Evolutionary conservation across 2,797 vertebrate species (phyloP).

Genomic region (Gymnothorax reevesii): DNA sequence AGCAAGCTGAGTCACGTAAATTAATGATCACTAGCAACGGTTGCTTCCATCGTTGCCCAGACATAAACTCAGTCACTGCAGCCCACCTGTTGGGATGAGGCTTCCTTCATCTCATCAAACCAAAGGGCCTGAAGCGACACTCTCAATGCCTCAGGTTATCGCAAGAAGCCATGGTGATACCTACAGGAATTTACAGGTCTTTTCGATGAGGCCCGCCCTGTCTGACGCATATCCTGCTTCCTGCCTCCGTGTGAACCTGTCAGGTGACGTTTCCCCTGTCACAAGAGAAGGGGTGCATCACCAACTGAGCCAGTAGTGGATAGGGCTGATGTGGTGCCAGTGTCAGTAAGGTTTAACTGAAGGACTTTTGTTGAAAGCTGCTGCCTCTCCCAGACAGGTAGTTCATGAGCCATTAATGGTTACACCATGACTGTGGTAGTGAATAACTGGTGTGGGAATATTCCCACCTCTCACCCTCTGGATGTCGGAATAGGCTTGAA

Average conservation of each 20-base stretch:
- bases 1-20: not conserved
- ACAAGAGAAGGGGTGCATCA: not conserved
- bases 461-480: too few species aligned
- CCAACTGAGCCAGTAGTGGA: not conserved
- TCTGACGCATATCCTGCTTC: conserved; percentile 17
- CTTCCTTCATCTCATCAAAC: not conserved
- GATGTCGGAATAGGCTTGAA: too few species aligned
- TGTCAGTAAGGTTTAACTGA: not conserved
- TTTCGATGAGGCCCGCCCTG: not conserved
- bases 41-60: not conserved
- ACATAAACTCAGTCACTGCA: not conserved
- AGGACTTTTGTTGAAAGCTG: not conserved
- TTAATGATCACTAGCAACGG: too few species aligned
- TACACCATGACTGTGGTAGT: not conserved
- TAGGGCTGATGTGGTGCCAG: too few species aligned
- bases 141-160: not conserved
- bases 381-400: not conserved
- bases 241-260: not conserved
- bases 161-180: not conserved
- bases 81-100: not conserved
- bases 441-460: not conserved
- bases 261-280: not conserved
- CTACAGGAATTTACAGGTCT: not conserved
- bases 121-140: not conserved
- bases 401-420: not conserved